Conservation (phyloP, 2,888 invertebrate genomes). For the Calameuta idolon region DNA sequence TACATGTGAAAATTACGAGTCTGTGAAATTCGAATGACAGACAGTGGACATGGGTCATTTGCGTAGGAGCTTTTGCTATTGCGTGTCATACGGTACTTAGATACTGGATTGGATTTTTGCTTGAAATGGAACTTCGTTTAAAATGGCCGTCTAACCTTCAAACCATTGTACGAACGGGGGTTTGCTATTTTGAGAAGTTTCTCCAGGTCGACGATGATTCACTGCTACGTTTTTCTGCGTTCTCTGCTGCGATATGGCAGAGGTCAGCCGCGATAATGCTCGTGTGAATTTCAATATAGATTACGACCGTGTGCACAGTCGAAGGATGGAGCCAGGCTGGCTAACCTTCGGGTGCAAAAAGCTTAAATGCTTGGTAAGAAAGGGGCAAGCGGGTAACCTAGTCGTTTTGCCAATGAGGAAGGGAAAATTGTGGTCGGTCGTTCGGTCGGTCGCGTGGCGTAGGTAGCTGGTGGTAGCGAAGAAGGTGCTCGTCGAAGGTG, state of each 20-base stretch:
- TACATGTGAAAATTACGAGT: background rate
- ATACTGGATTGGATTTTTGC: background rate
- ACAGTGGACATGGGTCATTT: background rate
- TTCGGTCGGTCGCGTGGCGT: constrained; percentile 37
- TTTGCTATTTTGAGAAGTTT: background rate
- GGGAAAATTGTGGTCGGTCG: constrained; percentile 28
- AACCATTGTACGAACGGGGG: background rate
- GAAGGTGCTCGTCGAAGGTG: constrained; percentile 33
- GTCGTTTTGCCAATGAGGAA: background rate
- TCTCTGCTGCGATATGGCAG: background rate
- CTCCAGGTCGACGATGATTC: background rate
- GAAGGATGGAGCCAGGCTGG: background rate
- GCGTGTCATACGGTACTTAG: background rate
- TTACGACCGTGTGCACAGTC: background rate
- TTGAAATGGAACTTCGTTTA: background rate
- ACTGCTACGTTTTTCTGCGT: background rate
- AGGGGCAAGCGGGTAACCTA: background rate
- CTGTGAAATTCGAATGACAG: background rate
- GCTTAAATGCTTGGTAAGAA: background rate
- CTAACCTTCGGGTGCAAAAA: background rate
- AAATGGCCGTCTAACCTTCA: background rate
- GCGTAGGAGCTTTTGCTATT: background rate
- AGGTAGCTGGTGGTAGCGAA: constrained; percentile 25
- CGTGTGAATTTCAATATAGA: background rate
- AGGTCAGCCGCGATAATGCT: background rate